Percentiles rank a stretch among this genome's conserved stretches.
phyloP scores from a whole-genome alignment of 1,140 invertebrate species.

The Melipona quadrifasciata region DNA sequence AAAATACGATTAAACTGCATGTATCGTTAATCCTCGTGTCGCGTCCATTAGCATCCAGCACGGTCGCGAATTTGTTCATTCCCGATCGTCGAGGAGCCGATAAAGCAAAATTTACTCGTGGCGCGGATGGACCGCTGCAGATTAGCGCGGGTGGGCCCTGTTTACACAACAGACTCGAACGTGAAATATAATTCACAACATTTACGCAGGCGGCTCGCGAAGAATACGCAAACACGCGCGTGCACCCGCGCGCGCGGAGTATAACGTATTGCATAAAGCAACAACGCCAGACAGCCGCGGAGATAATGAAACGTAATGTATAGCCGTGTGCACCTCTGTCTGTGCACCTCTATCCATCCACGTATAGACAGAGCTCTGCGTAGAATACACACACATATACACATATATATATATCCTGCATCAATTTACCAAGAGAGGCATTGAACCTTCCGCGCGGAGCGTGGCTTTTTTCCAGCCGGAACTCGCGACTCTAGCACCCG shows the following conservation, averaged over 20 bases:
- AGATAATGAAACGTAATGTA: conserved; percentile 44
- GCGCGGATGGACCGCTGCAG: conserved; percentile 1
- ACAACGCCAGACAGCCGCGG: neutral
- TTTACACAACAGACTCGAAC: conserved; percentile 35
- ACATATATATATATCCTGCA: neutral
- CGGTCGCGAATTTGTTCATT: conserved; percentile 40
- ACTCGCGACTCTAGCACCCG: neutral
- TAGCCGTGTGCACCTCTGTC: neutral
- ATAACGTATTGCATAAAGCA: conserved; percentile 28
- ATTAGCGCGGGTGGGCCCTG: conserved; percentile 12
- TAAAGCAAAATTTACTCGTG: conserved; percentile 31
- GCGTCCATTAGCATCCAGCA: conserved; percentile 41
- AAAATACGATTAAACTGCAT: conserved; percentile 37
- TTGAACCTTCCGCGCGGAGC: neutral
- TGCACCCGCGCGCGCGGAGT: neutral
- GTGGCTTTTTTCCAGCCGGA: neutral
- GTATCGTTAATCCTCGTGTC: conserved; percentile 31
- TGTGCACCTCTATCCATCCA: neutral
- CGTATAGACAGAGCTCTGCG: neutral
- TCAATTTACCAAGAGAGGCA: conserved; percentile 18
- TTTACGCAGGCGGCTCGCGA: conserved; percentile 20
- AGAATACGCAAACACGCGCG: conserved; percentile 42
- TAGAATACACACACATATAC: neutral
- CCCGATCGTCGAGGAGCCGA: conserved; percentile 35
- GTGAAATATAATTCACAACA: conserved; percentile 42